Evolutionary conservation across 1,140 invertebrate species (phyloP).

Genomic region (Achroia grisella): DNA sequence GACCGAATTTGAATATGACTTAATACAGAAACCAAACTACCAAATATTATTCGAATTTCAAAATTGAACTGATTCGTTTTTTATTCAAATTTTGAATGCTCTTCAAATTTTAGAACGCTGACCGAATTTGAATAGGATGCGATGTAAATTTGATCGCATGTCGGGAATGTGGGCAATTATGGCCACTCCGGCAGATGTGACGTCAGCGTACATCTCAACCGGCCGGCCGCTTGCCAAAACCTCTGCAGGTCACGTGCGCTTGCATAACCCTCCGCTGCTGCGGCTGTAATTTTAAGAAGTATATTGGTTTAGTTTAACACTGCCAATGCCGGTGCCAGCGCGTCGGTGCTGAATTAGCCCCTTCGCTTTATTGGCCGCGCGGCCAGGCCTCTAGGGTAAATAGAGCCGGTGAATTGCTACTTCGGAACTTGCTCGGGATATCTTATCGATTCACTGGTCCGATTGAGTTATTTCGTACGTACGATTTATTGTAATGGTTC

Average conservation of each 20-base stretch:
- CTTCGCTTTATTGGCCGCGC: conserved; percentile 36
- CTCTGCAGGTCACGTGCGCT: conserved; percentile 1
- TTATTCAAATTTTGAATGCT: too few relatives aligned
- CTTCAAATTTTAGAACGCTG: too few relatives aligned
- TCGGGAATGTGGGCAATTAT: not conserved
- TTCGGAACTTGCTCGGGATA: not conserved
- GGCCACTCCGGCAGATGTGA: too few relatives aligned
- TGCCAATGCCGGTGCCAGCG: conserved; percentile 27
- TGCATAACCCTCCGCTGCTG: conserved; percentile 13
- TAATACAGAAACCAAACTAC: too few relatives aligned
- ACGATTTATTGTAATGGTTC: too few relatives aligned
- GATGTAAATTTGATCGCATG: too few relatives aligned
- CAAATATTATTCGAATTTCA: too few relatives aligned
- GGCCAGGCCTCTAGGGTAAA: not conserved
- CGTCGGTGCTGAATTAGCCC: conserved; percentile 31
- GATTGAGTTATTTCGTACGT: too few relatives aligned
- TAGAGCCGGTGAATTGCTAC: not conserved
- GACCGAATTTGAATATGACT: too few relatives aligned
- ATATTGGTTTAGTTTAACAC: conserved; percentile 59
- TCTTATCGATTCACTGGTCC: too few relatives aligned
- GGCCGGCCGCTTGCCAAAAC: conserved; percentile 3
- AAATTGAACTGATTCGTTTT: too few relatives aligned
- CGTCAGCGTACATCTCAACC: not conserved
- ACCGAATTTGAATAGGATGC: too few relatives aligned
- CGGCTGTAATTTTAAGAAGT: conserved; percentile 53